These are phyloP conservation scores for Pomatostomus ruficeps DNA, from an alignment of 2,113 vertebrate species.

Conservation along the genomic window DNA sequence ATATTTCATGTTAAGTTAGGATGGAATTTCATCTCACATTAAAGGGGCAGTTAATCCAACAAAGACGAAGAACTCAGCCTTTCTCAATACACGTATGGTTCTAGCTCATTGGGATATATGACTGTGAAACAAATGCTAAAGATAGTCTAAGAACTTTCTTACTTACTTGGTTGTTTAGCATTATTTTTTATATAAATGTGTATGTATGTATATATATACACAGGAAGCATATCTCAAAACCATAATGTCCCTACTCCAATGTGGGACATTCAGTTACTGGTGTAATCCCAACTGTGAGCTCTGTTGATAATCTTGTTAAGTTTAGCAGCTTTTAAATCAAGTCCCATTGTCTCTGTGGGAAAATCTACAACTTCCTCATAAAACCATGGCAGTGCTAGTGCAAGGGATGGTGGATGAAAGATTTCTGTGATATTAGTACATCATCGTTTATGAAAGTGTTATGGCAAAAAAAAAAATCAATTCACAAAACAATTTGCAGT, in stretches of 20 bases:
- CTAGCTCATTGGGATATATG: neutral
- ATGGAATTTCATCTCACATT: neutral
- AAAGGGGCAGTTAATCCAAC: neutral
- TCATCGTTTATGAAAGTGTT: neutral
- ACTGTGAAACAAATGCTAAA: neutral
- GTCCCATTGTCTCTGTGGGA: neutral
- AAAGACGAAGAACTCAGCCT: neutral
- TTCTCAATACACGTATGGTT: neutral
- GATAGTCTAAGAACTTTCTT: neutral
- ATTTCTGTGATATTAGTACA: neutral
- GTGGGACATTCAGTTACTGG: neutral
- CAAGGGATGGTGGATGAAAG: neutral
- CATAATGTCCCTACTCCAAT: too few relatives aligned
- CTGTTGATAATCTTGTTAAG: neutral
- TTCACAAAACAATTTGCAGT: neutral
- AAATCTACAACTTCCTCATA: neutral
- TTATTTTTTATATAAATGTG: neutral
- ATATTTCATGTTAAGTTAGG: neutral
- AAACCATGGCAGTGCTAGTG: neutral
- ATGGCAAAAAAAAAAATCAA: neutral
- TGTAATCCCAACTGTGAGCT: neutral
- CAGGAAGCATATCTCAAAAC: neutral
- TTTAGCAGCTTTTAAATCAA: neutral
- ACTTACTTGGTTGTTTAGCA: neutral
- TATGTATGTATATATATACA: rapidly evolving